A percentile compares a stretch with the other conserved stretches of the same genome.
Conservation (phyloP, 2,888 invertebrate genomes). For the Luffia ferchaultella region DNA sequence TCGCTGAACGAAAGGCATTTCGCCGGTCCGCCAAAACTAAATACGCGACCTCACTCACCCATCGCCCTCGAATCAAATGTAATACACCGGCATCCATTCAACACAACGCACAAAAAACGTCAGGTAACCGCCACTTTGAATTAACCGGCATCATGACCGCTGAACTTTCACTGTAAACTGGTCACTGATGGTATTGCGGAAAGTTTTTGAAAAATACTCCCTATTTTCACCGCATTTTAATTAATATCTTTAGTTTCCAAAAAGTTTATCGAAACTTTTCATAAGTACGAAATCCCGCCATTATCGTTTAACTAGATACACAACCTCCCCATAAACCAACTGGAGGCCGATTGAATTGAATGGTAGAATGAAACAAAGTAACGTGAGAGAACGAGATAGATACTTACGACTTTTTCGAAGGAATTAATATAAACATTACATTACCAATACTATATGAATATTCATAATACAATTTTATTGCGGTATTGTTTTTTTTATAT, state of each 20-base stretch:
- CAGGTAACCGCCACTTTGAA: slow-evolving; percentile 67
- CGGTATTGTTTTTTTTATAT: too few species aligned
- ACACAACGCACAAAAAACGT: slow-evolving; percentile 63
- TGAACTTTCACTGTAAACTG: slow-evolving; percentile 41
- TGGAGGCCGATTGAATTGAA: slow-evolving; percentile 44
- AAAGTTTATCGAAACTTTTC: slow-evolving; percentile 52
- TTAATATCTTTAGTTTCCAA: slow-evolving; percentile 29
- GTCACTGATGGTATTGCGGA: not conserved
- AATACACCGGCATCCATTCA: slow-evolving; percentile 55
- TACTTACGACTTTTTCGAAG: too few species aligned
- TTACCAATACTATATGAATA: too few species aligned
- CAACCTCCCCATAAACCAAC: slow-evolving; percentile 23
- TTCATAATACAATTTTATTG: too few species aligned
- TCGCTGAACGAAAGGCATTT: slow-evolving; percentile 89
- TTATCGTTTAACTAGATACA: slow-evolving; percentile 22
- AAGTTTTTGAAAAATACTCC: slow-evolving; percentile 21
- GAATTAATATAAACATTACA: too few species aligned
- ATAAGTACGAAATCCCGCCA: slow-evolving; percentile 55
- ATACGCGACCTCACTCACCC: slow-evolving; percentile 38
- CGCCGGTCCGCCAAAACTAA: slow-evolving; percentile 33
- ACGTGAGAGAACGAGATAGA: not conserved
- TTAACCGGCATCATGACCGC: slow-evolving; percentile 62
- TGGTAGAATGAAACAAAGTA: slow-evolving; percentile 12
- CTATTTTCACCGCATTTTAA: slow-evolving; percentile 29
- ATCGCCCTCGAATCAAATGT: slow-evolving; percentile 58